Evolutionary conservation across 2,888 invertebrate species (phyloP).

Genomic region (Nymphalis polychloros): DNA sequence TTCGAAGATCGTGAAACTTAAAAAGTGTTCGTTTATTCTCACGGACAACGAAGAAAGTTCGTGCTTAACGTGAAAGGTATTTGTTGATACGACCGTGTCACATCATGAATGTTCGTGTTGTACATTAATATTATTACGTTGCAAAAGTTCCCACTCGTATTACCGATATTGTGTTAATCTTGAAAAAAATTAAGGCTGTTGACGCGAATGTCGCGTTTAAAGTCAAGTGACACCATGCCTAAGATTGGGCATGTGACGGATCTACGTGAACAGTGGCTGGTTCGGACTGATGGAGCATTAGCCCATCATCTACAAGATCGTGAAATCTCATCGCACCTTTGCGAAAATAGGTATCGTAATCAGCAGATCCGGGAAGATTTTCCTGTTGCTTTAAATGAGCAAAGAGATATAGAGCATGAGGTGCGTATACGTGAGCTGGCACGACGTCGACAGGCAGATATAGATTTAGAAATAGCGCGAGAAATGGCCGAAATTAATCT

Average conservation of each 20-base stretch:
- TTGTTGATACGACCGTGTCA: slow-evolving; percentile 35
- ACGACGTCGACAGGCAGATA: slow-evolving; percentile 70
- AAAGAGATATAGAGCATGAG: slow-evolving; percentile 70
- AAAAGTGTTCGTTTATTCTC: slow-evolving; percentile 65
- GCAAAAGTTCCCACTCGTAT: slow-evolving; percentile 7
- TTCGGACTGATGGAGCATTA: slow-evolving; percentile 73
- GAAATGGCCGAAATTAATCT: slow-evolving; percentile 77
- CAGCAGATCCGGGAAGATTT: slow-evolving; percentile 78
- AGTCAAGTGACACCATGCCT: slow-evolving; percentile 74
- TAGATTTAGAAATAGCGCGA: slow-evolving; percentile 73
- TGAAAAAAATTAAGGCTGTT: slow-evolving; percentile 4
- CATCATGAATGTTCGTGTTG: slow-evolving; percentile 33
- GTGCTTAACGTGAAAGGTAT: slow-evolving; percentile 53
- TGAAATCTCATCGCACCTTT: slow-evolving; percentile 75
- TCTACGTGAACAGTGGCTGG: slow-evolving; percentile 75
- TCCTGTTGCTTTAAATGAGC: slow-evolving; percentile 72
- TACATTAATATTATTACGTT: slow-evolving; percentile 34
- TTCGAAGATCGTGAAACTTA: slow-evolving; percentile 66
- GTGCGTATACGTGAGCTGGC: slow-evolving; percentile 62
- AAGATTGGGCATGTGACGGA: slow-evolving; percentile 76
- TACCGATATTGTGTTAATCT: slow-evolving; percentile 4
- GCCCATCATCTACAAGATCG: slow-evolving; percentile 76
- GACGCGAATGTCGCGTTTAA: slow-evolving; percentile 64
- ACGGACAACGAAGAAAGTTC: slow-evolving; percentile 73
- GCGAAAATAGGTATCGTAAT: slow-evolving; percentile 74